phyloP scores from a whole-genome alignment of 1,140 invertebrate species.

The Holcopasites calliopsidis region DNA sequence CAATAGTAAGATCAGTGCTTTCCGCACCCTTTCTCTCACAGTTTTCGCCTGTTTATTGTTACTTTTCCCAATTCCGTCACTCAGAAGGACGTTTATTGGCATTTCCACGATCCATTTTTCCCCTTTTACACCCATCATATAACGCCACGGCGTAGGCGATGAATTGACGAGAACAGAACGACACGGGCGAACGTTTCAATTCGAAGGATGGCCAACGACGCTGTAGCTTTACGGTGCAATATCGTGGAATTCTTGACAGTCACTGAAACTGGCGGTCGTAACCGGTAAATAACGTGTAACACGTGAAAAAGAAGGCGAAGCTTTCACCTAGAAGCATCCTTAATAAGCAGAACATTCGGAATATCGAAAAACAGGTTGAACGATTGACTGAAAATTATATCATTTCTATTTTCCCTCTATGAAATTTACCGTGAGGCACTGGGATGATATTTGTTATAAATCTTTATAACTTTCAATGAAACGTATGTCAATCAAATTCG shows the following conservation, averaged over 20 bases:
- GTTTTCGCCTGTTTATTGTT: slow-evolving; percentile 3
- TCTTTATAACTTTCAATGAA: too few species aligned
- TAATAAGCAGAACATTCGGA: slow-evolving; percentile 66
- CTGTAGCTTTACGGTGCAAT: slow-evolving; percentile 42
- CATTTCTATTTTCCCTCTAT: too few species aligned
- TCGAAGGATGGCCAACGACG: slow-evolving; percentile 42
- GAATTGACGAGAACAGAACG: slow-evolving; percentile 42
- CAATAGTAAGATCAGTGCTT: too few species aligned
- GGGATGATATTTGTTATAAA: too few species aligned
- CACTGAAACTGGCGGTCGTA: slow-evolving; percentile 56
- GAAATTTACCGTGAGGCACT: too few species aligned
- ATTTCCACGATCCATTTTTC: slow-evolving; percentile 22
- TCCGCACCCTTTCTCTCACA: neutral
- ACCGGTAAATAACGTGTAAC: slow-evolving; percentile 56
- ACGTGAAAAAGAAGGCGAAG: slow-evolving; percentile 66
- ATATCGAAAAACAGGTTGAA: slow-evolving; percentile 61
- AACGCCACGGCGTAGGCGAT: slow-evolving; percentile 25
- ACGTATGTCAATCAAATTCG: too few species aligned
- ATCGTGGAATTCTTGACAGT: slow-evolving; percentile 46
- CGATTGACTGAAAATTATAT: too few species aligned
- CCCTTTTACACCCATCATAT: slow-evolving; percentile 34
- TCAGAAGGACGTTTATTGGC: slow-evolving; percentile 3
- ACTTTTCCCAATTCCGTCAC: slow-evolving; percentile 23
- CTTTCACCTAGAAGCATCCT: slow-evolving; percentile 50
- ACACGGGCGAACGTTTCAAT: slow-evolving; percentile 46